Evolutionary conservation across 2,888 invertebrate genomes (phyloP), one percentile per base, ranked within the genome.

Genomic region (Noctua pronuba): DNA sequence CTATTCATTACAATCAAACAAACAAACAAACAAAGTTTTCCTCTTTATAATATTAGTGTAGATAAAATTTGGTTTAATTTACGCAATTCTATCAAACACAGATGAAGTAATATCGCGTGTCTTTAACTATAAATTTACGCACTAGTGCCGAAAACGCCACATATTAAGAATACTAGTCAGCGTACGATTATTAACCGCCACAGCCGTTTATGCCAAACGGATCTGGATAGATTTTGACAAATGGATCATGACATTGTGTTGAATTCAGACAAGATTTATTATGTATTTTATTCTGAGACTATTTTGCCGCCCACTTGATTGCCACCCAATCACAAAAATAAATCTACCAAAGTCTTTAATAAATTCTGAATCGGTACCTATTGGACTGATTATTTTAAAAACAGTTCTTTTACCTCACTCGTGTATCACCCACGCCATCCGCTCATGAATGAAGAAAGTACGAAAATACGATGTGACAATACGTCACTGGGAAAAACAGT

Each of bases 381-480:
- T 18, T 11, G 18, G 10, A 41, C 41, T 31, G 18, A 55, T 16
- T 10, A 65, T 24, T 46, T 3, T 31, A 7, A 31, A 11, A 21
- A 44, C 1, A 46, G 38, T 49, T 8, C 28, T 58, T 67, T 38
- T 65, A 16, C 5, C 16, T 41, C 21, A 55, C 55, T 78, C 18
- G n/a, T 52, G 60, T 60, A 21, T 18, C 49, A 18, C 80, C 77
- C 55, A 82, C 71, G 55, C 67, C n/a, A 64, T 62, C 71, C 67
- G 71, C 38, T 72, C 62, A 82, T 81, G 71, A 77, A 81, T 81
- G 71, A 82, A 70, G 49, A 3, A 13, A 46, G 11, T 70, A 21
- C 55, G 28, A 65, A 65, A 65, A 64, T 52, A 41, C 18, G 8
- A 66, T 5, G 6, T 35, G 46, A 60, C 70, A 41, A 49, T 38